Base-by-base conservation (phyloP, 2,888 invertebrate species). In the Acronicta aceris region DNA sequence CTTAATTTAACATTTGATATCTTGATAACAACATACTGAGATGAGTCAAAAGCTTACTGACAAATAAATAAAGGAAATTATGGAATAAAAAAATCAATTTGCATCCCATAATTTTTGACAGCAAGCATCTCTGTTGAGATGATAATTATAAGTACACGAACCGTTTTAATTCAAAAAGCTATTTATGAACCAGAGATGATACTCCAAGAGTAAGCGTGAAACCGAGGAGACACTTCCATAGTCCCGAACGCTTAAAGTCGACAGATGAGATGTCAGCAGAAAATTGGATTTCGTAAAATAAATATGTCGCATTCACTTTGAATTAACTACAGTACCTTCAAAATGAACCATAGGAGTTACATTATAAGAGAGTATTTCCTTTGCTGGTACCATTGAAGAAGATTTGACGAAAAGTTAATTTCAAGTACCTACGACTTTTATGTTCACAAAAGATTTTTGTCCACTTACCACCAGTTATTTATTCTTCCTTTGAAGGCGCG, bases 251-350 rank as follows among this genome's bases (percentile, higher is more conserved):
- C 85, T 92, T 92, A 93, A 94, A 94, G 94, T 87, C 92, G 94
- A 94, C 94, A 94, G 93, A 91, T 93, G 92, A 93, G 89, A 93
- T 91, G 94, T 93, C 94, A 90, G 93, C 93, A 93, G 93, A 94
- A 94, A 94, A 94, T 94, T 94, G 94, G 94, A 94, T 94, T 94
- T 93, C 84, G 92, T 90, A 93, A 93, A 94, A 94, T 94, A 94
- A 94, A 94, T 93, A 93, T 93, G 93, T 93, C 93, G 87, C 88
- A 88, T 89, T 88, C 85, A 86, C 87, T 88, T 89, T 87, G 87
- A 88, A 87, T 88, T 86, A 86, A 81, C 60, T 57, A 48, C 30
- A 25, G 63, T 55, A 63, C 42, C 10, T 40, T 63, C 40, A 88
- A 85, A 85, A 65, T 65, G 65, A 65, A 79, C 82, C 77, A 68